Conservation (phyloP, 2,888 invertebrate genomes). For the Agrotis clavis region DNA sequence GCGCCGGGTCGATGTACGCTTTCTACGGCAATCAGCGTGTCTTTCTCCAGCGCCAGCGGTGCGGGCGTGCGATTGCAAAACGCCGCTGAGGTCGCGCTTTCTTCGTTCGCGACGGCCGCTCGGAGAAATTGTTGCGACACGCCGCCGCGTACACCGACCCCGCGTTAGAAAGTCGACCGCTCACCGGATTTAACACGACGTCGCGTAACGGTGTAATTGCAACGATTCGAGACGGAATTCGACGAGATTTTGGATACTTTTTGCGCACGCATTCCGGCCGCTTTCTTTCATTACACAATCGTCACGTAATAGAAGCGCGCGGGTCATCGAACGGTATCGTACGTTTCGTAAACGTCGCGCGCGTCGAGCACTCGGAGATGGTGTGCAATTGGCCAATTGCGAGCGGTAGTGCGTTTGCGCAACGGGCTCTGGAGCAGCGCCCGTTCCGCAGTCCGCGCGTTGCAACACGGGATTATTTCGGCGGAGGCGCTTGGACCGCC, state of each 20-base stretch:
- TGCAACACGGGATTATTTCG: slow-evolving; percentile 91
- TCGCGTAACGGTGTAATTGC: slow-evolving; percentile 90
- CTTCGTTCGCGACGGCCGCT: slow-evolving; percentile 89
- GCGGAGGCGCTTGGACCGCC: slow-evolving; percentile 89
- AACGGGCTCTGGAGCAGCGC: slow-evolving; percentile 88
- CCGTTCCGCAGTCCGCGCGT: slow-evolving; percentile 88
- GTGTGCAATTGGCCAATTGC: slow-evolving; percentile 85
- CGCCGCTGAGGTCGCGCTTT: slow-evolving; percentile 90
- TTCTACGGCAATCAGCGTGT: slow-evolving; percentile 79
- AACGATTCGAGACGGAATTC: slow-evolving; percentile 87
- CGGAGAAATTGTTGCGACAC: slow-evolving; percentile 91
- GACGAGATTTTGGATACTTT: slow-evolving; percentile 86
- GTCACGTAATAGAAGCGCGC: slow-evolving; percentile 82
- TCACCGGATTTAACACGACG: slow-evolving; percentile 89
- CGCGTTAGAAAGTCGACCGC: slow-evolving; percentile 91
- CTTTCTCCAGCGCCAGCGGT: slow-evolving; percentile 77
- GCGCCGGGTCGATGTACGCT: slow-evolving; percentile 81
- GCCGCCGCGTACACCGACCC: slow-evolving; percentile 89
- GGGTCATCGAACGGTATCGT: slow-evolving; percentile 86
- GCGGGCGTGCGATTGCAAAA: slow-evolving; percentile 88
- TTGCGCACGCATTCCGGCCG: slow-evolving; percentile 88
- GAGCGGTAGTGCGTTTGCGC: slow-evolving; percentile 82
- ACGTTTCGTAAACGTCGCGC: slow-evolving; percentile 79
- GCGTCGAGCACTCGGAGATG: slow-evolving; percentile 69
- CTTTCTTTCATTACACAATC: slow-evolving; percentile 90